Percentiles rank a stretch among this genome's conserved stretches.
These are phyloP conservation scores for Camponotus vicinus DNA, from an alignment of 1,140 invertebrate species.

Conservation along the genomic window DNA sequence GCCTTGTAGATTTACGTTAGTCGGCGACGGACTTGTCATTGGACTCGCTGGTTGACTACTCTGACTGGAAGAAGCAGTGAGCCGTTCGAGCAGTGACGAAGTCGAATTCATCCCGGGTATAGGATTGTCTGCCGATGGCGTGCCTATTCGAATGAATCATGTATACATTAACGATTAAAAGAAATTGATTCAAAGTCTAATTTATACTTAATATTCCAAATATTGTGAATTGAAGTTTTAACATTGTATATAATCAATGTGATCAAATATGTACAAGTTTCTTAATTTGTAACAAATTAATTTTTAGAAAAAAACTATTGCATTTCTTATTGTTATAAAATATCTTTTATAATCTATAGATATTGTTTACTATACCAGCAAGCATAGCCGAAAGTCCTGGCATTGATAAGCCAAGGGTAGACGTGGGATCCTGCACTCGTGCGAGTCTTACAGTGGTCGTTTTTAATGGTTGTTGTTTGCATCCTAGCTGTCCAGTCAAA, in stretches of 20 bases:
- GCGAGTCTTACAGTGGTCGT: slow-evolving; percentile 83
- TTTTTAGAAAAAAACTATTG: neutral
- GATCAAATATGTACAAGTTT: too few relatives aligned
- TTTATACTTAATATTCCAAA: slow-evolving; percentile 1
- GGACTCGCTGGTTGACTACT: slow-evolving; percentile 84
- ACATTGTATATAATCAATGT: neutral
- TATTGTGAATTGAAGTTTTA: too few relatives aligned
- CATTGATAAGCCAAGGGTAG: slow-evolving; percentile 86
- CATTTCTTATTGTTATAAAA: neutral
- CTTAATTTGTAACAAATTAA: too few relatives aligned
- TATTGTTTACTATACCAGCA: slow-evolving; percentile 80
- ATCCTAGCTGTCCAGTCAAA: slow-evolving; percentile 81
- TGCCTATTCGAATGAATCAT: slow-evolving; percentile 78
- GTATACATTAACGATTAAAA: neutral
- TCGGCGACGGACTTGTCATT: slow-evolving; percentile 88
- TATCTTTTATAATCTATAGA: neutral
- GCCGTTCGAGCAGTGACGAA: slow-evolving; percentile 87
- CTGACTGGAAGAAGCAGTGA: slow-evolving; percentile 86
- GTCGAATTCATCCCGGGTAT: slow-evolving; percentile 87
- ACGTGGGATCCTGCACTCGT: slow-evolving; percentile 83
- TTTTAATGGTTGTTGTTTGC: slow-evolving; percentile 84
- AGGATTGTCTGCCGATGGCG: slow-evolving; percentile 88
- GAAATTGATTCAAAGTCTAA: neutral
- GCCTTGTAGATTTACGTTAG: slow-evolving; percentile 89
- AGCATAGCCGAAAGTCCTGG: slow-evolving; percentile 86